Evolutionary conservation across 2,797 vertebrate species (phyloP), one percentile per base, ranked within the genome.

Genomic region (Falco concolor): DNA sequence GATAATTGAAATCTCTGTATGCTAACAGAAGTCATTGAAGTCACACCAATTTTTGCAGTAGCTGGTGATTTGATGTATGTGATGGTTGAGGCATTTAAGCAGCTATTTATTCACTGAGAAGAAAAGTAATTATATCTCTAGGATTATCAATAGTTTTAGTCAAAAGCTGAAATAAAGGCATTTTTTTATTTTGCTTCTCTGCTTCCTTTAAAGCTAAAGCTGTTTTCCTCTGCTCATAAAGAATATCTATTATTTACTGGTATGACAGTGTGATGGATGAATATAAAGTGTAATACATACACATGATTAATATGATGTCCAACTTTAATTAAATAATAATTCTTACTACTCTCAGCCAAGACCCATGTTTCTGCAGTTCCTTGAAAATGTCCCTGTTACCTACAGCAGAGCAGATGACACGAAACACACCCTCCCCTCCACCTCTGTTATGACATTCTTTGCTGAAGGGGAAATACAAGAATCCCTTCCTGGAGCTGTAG

Each of bases 281-380:
- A 57, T 68, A 77, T 0, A 54, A 68, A 77, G 80, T 28, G 50
- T 61, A 91, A 44, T 23, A 20, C 8, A 61, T 14, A 45, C 25
- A 84, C 52, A 15, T 83, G 84, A 96, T 95, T 87, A 96, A 96
- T 77, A 61, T 1, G 1, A 12, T 24, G 30, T 13, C 89, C 84
- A 85, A 44, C 49, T 83, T 85, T 32, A 93, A 91, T 96, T 95
- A 96, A 89, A 84, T 74, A 95, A 92, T 92, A 82, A 94, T 90
- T 84, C 56, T 27, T 70, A 83, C 64, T 80, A 54, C 91, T 74
- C 92, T 83, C 92, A 91, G 64, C 32, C 60, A 61, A 78, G 74
- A 69, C 10, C 36, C 17, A 18, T n/a, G 13, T 53, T 89, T 74
- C 47, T 77, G 47, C 34, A 45, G 38, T 49, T 85, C 42, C 34